These are phyloP conservation scores for Lasioglossum marginatum DNA, from an alignment of 2,888 invertebrate species.

Conservation along the genomic window DNA sequence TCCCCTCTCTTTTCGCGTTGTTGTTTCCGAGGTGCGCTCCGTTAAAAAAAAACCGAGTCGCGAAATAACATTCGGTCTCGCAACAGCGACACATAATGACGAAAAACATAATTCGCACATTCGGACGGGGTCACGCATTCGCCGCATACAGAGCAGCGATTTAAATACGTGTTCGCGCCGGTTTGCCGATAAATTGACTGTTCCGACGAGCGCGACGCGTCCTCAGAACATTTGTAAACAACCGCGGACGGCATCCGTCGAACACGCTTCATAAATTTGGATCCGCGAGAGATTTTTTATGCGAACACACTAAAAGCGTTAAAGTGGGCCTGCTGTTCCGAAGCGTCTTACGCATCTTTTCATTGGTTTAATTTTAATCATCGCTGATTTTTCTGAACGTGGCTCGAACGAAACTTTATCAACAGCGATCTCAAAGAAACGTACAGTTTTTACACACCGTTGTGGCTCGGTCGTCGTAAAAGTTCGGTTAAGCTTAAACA, in stretches of 20 bases:
- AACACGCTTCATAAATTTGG: neutral
- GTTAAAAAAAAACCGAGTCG: slow-evolving; percentile 48
- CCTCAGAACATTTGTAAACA: slow-evolving; percentile 10
- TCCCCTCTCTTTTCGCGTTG: neutral
- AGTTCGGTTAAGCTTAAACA: slow-evolving; percentile 41
- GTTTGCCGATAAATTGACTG: slow-evolving; percentile 33
- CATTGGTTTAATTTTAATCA: neutral
- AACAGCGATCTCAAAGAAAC: slow-evolving; percentile 13
- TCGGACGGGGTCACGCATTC: slow-evolving; percentile 18
- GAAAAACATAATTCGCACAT: slow-evolving; percentile 55
- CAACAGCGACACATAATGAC: slow-evolving; percentile 39
- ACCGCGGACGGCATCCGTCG: neutral
- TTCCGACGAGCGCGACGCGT: slow-evolving; percentile 6
- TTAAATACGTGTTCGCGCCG: slow-evolving; percentile 6
- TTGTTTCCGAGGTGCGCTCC: slow-evolving; percentile 20
- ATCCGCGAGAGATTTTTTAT: neutral
- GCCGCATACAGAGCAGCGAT: neutral
- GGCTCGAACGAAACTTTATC: neutral
- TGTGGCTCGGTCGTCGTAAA: slow-evolving; percentile 52
- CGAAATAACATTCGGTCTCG: slow-evolving; percentile 44
- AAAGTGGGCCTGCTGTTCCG: neutral
- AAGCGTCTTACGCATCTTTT: neutral
- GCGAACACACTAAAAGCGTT: neutral
- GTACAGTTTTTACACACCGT: slow-evolving; percentile 39
- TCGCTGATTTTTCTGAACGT: neutral